phyloP scores from a whole-genome alignment of 2,113 vertebrate species.

The Suricata suricatta region DNA sequence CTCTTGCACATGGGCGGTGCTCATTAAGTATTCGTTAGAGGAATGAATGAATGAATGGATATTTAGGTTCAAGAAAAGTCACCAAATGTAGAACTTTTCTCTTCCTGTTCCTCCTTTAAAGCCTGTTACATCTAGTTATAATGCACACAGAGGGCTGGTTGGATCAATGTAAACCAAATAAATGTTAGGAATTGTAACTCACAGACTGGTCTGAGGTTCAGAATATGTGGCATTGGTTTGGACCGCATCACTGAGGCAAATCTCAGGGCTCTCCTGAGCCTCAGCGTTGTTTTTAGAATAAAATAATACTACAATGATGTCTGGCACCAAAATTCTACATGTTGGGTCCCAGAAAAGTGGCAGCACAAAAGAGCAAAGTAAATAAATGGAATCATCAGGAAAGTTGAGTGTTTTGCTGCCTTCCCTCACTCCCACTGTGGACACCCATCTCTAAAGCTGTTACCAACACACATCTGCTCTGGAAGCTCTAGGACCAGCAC shows the following conservation, averaged over 20 bases:
- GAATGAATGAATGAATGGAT: background rate
- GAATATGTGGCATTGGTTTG: background rate
- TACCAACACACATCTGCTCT: fast-evolving
- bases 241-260: background rate
- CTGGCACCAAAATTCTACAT: background rate
- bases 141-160: background rate
- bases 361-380: background rate
- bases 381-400: background rate
- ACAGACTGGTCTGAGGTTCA: background rate
- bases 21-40: background rate
- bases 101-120: background rate
- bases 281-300: background rate
- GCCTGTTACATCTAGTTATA: background rate
- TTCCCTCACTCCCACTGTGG: fast-evolving
- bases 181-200: background rate
- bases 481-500: background rate
- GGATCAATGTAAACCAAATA: constrained; percentile 23
- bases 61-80: background rate
- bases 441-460: background rate
- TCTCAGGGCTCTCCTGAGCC: background rate
- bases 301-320: background rate
- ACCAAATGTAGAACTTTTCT: background rate
- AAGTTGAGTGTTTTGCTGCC: background rate
- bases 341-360: background rate
- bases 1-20: background rate